Conservation (phyloP, 2,797 vertebrate species). For the Betta splendens region DNA sequence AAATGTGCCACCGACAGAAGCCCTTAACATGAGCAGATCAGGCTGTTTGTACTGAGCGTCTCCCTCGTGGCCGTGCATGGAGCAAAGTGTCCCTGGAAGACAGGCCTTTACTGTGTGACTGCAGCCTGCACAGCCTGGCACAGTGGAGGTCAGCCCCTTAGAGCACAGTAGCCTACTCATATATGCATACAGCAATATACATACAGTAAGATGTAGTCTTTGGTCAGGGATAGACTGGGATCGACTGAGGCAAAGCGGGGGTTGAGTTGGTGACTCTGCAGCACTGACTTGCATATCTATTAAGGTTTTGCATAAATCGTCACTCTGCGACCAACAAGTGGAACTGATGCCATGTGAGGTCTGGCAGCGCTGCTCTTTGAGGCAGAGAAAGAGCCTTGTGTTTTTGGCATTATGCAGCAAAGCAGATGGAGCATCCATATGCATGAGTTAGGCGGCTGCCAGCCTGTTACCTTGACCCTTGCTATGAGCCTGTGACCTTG, state of each 20-base stretch:
- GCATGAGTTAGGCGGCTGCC: conserved; percentile 72
- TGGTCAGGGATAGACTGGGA: conserved; percentile 8
- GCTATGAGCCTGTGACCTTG: conserved; percentile 69
- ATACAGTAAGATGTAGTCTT: background rate
- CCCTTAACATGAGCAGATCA: conserved; percentile 9
- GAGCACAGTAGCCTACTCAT: conserved; percentile 2
- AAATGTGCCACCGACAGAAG: conserved; percentile 3
- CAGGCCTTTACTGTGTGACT: conserved; percentile 1
- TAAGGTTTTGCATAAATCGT: conserved; percentile 58
- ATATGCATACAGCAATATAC: conserved; percentile 8
- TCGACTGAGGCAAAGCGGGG: conserved; percentile 5
- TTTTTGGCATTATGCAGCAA: conserved; percentile 67
- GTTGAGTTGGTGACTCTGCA: conserved; percentile 9
- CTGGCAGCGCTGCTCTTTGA: conserved; percentile 58
- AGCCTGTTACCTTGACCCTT: conserved; percentile 80
- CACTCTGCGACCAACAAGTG: conserved; percentile 61
- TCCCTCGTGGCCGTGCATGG: conserved; percentile 17
- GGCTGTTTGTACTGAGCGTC: conserved; percentile 5
- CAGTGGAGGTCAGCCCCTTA: background rate
- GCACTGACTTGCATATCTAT: conserved; percentile 56
- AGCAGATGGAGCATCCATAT: conserved; percentile 83
- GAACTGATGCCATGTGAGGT: conserved; percentile 66
- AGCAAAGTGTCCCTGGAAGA: conserved; percentile 17
- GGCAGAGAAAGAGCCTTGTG: conserved; percentile 52
- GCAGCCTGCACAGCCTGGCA: background rate